Conservation (phyloP, 2,797 vertebrate species). For the Pseudochirops corinnae region DNA sequence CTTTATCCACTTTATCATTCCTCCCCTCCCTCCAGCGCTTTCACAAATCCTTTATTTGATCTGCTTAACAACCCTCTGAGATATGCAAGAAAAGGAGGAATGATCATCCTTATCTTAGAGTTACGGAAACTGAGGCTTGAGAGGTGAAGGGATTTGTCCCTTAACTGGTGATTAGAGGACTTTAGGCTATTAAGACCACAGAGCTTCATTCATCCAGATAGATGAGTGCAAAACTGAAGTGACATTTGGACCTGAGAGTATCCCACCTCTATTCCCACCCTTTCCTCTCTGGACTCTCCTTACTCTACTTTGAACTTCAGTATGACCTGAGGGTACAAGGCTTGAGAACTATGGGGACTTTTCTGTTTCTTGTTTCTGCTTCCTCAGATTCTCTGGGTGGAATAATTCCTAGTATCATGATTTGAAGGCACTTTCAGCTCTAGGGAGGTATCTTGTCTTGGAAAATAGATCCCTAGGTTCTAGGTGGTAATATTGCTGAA, state of each 20-base stretch:
- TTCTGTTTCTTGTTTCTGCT: conserved; percentile 44
- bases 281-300: background rate
- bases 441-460: background rate
- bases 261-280: background rate
- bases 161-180: background rate
- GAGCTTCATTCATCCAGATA: background rate
- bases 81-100: background rate
- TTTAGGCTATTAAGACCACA: background rate
- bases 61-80: background rate
- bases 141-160: background rate
- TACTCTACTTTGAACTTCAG: background rate
- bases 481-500: background rate
- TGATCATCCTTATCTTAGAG: background rate
- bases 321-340: background rate
- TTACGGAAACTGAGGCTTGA: background rate
- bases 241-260: background rate
- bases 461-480: background rate
- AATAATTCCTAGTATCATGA: conserved; percentile 19
- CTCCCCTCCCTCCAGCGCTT: no score
- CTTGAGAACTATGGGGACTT: conserved; percentile 46
- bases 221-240: background rate
- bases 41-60: background rate
- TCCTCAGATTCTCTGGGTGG: conserved; percentile 45
- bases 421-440: background rate
- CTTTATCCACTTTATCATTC: no score